Conservation (phyloP, 1,140 invertebrate genomes). For the Ceratosolen solmsi region DNA sequence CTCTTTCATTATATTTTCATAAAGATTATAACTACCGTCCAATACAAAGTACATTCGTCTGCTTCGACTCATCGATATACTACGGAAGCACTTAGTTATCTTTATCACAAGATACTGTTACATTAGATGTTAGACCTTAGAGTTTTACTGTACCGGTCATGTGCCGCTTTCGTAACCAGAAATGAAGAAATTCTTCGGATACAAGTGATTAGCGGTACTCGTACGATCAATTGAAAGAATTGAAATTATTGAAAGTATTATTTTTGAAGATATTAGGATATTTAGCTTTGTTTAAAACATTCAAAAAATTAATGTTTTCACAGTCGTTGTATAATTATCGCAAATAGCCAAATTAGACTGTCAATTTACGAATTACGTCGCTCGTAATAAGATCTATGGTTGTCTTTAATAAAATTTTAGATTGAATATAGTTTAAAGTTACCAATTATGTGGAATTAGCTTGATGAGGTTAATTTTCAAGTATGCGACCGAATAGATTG, state of each 20-base stretch:
- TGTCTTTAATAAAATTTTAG: constrained; percentile 26
- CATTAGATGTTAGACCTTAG: too few relatives aligned
- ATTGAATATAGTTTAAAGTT: constrained; percentile 39
- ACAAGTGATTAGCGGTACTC: too few relatives aligned
- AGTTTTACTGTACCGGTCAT: too few relatives aligned
- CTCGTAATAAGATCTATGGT: not conserved
- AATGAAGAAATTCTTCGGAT: too few relatives aligned
- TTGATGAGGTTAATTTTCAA: constrained; percentile 35
- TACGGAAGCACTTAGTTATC: too few relatives aligned
- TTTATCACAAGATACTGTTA: too few relatives aligned
- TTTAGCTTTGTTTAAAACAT: too few relatives aligned
- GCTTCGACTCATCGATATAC: not conserved
- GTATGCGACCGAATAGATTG: constrained; percentile 14
- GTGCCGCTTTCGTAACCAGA: too few relatives aligned
- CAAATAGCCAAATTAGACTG: not conserved
- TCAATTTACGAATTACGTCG: not conserved
- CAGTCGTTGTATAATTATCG: not conserved
- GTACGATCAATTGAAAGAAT: not conserved
- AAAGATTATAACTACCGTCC: not conserved
- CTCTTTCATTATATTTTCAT: not conserved
- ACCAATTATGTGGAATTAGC: constrained; percentile 26
- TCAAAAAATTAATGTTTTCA: not conserved
- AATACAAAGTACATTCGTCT: not conserved
- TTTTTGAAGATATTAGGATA: too few relatives aligned
- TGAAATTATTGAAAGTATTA: too few relatives aligned